Percentiles rank a stretch among this genome's conserved stretches.
phyloP scores from a whole-genome alignment of 92 coral and sea anemone genomes.

The Zoanthus solanderi region DNA sequence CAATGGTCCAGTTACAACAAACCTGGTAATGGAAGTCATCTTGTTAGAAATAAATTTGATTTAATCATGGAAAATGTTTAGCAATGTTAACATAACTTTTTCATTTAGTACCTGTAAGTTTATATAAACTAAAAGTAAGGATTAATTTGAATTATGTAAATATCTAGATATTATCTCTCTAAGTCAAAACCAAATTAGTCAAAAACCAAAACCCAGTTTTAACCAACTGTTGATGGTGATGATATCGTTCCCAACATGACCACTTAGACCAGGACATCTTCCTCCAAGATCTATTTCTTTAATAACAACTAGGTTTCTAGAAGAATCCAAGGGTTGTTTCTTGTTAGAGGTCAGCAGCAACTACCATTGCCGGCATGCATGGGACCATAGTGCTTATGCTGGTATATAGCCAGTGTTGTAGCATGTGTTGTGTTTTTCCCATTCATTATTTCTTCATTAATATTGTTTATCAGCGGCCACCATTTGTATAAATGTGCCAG shows the following conservation, averaged over 20 bases:
- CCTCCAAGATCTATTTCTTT: conserved; percentile 64
- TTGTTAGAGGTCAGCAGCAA: conserved; percentile 29
- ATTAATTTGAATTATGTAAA: too few relatives aligned
- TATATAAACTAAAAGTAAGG: too few relatives aligned
- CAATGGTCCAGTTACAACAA: conserved; percentile 76
- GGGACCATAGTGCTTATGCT: conserved; percentile 59
- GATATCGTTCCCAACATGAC: conserved; percentile 36
- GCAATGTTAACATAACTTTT: too few relatives aligned
- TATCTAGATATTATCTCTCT: too few relatives aligned
- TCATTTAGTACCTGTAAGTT: too few relatives aligned
- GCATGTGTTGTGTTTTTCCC: conserved; percentile 57
- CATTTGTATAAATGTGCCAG: conserved; percentile 55
- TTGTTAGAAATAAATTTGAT: neutral
- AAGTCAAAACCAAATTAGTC: too few relatives aligned
- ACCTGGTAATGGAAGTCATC: conserved; percentile 49
- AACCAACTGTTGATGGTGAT: too few relatives aligned
- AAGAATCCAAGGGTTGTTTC: neutral
- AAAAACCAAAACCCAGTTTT: too few relatives aligned
- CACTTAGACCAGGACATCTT: conserved; percentile 59
- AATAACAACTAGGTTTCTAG: conserved; percentile 41
- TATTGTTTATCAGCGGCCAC: conserved; percentile 6
- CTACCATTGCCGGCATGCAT: conserved; percentile 14
- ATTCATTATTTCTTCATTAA: conserved; percentile 61
- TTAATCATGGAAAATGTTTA: neutral
- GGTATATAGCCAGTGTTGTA: conserved; percentile 46